These are phyloP conservation scores for Drosophila imparisetae DNA, from an alignment of 2,888 invertebrate genomes.

Conservation along the genomic window DNA sequence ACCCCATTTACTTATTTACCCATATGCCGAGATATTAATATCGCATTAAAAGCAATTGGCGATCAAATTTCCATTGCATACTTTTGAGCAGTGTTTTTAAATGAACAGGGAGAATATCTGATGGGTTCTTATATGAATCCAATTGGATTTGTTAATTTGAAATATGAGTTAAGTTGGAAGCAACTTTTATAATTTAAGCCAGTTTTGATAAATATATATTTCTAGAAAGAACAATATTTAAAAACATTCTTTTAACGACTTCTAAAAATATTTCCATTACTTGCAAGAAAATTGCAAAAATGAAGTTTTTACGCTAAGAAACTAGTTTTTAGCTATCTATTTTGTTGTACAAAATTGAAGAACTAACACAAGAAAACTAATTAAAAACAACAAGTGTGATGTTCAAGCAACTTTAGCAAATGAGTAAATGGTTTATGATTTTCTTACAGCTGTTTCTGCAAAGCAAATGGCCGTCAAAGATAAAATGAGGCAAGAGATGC, in stretches of 20 bases:
- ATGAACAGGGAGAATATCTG: neutral
- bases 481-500: slow-evolving; percentile 26
- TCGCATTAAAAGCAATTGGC: neutral
- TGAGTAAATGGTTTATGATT: slow-evolving; percentile 12
- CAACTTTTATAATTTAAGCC: neutral
- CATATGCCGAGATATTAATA: slow-evolving; percentile 19
- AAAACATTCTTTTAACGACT: neutral
- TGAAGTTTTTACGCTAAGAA: neutral
- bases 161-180: neutral
- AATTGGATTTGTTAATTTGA: slow-evolving; percentile 3
- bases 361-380: slow-evolving; percentile 4
- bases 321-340: neutral
- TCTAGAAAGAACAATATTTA: too few species aligned
- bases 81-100: slow-evolving; percentile 27
- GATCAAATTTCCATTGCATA: slow-evolving; percentile 33
- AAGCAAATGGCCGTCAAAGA: slow-evolving; percentile 23
- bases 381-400: slow-evolving; percentile 26
- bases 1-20: slow-evolving; percentile 28
- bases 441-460: slow-evolving; percentile 11
- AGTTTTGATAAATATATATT: neutral
- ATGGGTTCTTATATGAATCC: slow-evolving; percentile 9
- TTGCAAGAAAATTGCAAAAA: neutral
- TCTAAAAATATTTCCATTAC: neutral
- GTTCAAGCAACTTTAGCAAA: slow-evolving; percentile 16
- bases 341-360: neutral